Evolutionary conservation across 2,888 invertebrate genomes (phyloP), one percentile per base, ranked within the genome.

Genomic region (Cheilosia variabilis): DNA sequence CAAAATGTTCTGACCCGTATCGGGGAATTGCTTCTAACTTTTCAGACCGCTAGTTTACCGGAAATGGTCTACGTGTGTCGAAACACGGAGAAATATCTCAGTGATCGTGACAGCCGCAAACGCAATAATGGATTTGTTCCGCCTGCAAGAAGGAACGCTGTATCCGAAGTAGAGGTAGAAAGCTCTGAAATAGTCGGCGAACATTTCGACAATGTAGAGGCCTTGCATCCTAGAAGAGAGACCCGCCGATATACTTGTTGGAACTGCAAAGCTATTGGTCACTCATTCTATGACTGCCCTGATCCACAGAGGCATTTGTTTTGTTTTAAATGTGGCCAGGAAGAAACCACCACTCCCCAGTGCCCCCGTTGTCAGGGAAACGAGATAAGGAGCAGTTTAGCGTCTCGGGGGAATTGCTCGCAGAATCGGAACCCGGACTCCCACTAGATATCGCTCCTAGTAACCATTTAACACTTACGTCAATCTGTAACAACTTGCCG

Each of bases 51-150:
- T 6, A 62, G 62, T 17, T 10, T 45, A 7, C 24, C 62, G 4
- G 62, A 62, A 17, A 60, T 60, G 60, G 60, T 43, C 4, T 43
- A 43, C 22, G 43, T 60, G 1, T 60, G 60, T 27, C 4, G 24
- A 1, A 60, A 41, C 19, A 24, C 41, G 4, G 60, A 60, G 15
- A 60, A 60, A 4, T 60, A 24, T 43, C 19, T 31, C 9, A 9
- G 2, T 2, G 31, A n/a, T 4, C 50, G 7, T 19, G 50, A 50
- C 3, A 19, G 2, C 1, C 4, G 43, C 2, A 43, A n/a, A 4
- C 43, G 43, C 5, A 43, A 43, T 17, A 57, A 41, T 7, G 22
- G 3, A 10, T 13, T 7, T 17, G 58, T 31, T n/a, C 55, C 31
- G 7, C 31, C 31, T 1, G 2, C 7, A 2, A 31, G 55, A 2